Evolutionary conservation across 1,140 invertebrate genomes (phyloP), one percentile per base, ranked within the genome.

Genomic region (Calliopsis andreniformis): DNA sequence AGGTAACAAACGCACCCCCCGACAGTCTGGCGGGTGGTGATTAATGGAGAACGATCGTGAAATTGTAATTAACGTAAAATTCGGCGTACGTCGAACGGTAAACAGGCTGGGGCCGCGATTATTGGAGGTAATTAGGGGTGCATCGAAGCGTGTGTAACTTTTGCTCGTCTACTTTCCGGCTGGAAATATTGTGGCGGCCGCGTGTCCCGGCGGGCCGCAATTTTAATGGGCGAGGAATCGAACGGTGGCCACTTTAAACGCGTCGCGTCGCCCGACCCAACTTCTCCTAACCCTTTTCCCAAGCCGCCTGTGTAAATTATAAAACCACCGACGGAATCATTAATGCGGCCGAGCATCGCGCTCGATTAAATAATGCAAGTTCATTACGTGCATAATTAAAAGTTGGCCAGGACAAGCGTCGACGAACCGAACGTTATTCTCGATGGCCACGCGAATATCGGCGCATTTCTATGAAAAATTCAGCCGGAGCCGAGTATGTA

Each of bases 21-120:
- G 42, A 12, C 20, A 3, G 18, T 16, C 35, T 14, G n/a, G 30
- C 2, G 61, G 25, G 12, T 43, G 61, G 39, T 67, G 71, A 75
- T 67, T 67, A 56, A 75, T 75, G 62, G 71, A 56, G 55, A 56
- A 55, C 62, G 71, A 75, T 67, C 62, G 62, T 66, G 71, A 64
- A 75, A 75, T 73, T 73, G 71, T 73, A 56, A 73, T 75, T 75
- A 75, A 75, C 62, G 71, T 39, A 75, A 75, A 75, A 75, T 67
- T 67, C 62, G 30, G 10, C 39, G 51, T 8, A 75, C 71, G 62
- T 43, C 61, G 61, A 55, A 56, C 28, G 28, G 61, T 66, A 73
- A 73, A 73, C 45, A 73, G 70, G 66, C 43, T 7, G 35, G 47
- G 14, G 25, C 59, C 32, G n/a, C 70, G 70, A 55, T 55, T 73